phyloP scores from a whole-genome alignment of 2,797 vertebrate genomes.

The Coreius guichenoti region DNA sequence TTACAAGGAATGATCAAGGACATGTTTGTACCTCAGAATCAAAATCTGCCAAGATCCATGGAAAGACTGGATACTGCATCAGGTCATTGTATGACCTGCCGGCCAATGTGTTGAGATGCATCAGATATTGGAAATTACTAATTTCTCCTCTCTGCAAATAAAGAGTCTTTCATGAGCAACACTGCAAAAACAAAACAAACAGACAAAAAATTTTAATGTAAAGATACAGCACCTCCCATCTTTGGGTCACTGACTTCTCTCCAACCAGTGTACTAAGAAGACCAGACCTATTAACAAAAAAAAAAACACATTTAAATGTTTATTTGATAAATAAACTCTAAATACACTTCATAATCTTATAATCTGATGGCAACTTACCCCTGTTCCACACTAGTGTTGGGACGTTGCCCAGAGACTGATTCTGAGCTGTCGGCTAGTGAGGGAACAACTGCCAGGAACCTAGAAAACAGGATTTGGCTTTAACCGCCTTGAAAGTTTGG shows the following conservation, averaged over 20 bases:
- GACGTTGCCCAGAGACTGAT: slow-evolving; percentile 96
- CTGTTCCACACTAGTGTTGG: slow-evolving; percentile 98
- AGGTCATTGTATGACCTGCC: slow-evolving; percentile 98
- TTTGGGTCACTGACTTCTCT: slow-evolving; percentile 96
- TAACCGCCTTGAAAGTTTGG: not conserved
- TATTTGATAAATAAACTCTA: not conserved
- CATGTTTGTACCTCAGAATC: slow-evolving; percentile 87
- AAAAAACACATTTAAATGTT: not conserved
- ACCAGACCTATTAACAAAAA: slow-evolving; percentile 82
- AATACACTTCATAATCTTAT: not conserved
- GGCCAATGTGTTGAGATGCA: slow-evolving; percentile 98
- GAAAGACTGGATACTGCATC: slow-evolving; percentile 99
- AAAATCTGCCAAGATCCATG: slow-evolving; percentile 97
- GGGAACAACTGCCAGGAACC: slow-evolving; percentile 97
- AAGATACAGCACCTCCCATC: slow-evolving; percentile 88
- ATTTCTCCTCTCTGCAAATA: slow-evolving; percentile 91
- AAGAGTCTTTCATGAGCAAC: slow-evolving; percentile 28
- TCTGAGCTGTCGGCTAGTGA: slow-evolving; percentile 98
- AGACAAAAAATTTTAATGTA: not conserved
- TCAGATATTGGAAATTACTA: slow-evolving; percentile 99
- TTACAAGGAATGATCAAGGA: not conserved
- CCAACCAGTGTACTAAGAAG: slow-evolving; percentile 97
- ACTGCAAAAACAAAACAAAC: not conserved
- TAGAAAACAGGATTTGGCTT: slow-evolving; percentile 64
- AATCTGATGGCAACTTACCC: slow-evolving; percentile 79